Percentiles rank a stretch among this genome's conserved stretches.
Evolutionary conservation across 2,797 vertebrate species (phyloP).

Genomic region (Liasis olivaceus): DNA sequence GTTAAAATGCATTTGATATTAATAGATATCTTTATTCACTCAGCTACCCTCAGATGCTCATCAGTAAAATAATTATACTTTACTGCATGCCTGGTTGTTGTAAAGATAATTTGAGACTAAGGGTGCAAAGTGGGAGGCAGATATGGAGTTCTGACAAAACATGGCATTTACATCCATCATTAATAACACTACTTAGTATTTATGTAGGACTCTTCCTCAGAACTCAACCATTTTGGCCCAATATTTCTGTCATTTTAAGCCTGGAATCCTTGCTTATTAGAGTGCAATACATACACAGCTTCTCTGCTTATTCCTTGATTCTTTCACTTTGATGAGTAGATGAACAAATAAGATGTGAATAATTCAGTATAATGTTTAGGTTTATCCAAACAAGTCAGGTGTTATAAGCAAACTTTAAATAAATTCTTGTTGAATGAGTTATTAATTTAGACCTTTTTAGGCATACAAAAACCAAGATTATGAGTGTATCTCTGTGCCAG

Average conservation of each 20-base stretch:
- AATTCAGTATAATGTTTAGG: background rate
- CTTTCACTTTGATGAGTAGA: background rate
- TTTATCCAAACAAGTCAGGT: background rate
- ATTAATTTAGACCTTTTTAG: background rate
- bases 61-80: conserved; percentile 8
- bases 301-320: background rate
- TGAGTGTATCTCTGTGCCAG: background rate
- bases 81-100: background rate
- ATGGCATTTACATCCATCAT: background rate
- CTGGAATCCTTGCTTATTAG: background rate
- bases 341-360: background rate
- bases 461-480: background rate
- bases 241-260: background rate
- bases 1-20: background rate
- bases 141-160: background rate
- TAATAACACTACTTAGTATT: background rate
- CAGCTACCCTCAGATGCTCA: background rate
- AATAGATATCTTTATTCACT: conserved; percentile 13
- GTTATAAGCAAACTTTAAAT: background rate
- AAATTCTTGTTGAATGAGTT: background rate
- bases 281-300: no score
- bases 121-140: background rate
- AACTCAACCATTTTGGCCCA: background rate
- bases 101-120: background rate
- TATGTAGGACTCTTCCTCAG: background rate